These are phyloP conservation scores for Aspidapion aeneum DNA, from an alignment of 2,888 invertebrate species.

Conservation along the genomic window DNA sequence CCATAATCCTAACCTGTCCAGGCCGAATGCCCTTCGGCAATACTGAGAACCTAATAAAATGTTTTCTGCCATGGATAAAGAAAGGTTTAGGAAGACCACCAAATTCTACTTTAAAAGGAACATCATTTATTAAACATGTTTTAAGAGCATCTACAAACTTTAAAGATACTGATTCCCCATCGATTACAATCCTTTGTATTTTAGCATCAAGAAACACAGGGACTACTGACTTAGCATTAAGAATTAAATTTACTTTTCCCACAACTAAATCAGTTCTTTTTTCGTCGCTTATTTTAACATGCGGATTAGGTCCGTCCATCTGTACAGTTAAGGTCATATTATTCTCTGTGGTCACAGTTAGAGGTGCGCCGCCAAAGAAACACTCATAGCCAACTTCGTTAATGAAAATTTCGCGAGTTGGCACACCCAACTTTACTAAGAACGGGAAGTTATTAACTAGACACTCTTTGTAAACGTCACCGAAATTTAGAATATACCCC, in stretches of 20 bases:
- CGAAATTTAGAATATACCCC: slow-evolving; percentile 58
- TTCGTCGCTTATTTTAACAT: slow-evolving; percentile 82
- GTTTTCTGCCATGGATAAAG: slow-evolving; percentile 68
- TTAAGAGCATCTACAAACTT: slow-evolving; percentile 76
- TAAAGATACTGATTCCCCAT: slow-evolving; percentile 68
- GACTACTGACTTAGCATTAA: slow-evolving; percentile 74
- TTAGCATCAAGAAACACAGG: slow-evolving; percentile 82
- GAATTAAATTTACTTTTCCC: slow-evolving; percentile 79
- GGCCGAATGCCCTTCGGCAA: slow-evolving; percentile 70
- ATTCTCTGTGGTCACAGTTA: slow-evolving; percentile 70
- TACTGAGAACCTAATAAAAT: slow-evolving; percentile 76
- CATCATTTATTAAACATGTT: slow-evolving; percentile 75
- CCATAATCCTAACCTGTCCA: slow-evolving; percentile 64
- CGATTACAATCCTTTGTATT: slow-evolving; percentile 73
- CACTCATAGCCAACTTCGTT: slow-evolving; percentile 89
- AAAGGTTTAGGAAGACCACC: slow-evolving; percentile 82
- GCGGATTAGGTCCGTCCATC: slow-evolving; percentile 88
- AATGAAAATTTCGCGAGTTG: slow-evolving; percentile 86
- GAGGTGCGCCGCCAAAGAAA: slow-evolving; percentile 86
- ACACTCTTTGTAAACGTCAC: slow-evolving; percentile 70
- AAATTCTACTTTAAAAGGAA: slow-evolving; percentile 74
- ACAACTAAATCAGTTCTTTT: slow-evolving; percentile 78
- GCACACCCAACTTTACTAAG: slow-evolving; percentile 84
- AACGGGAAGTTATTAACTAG: slow-evolving; percentile 70
- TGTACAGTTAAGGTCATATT: slow-evolving; percentile 74